Evolutionary conservation across 2,113 vertebrate species (phyloP), one percentile per base, ranked within the genome.

Genomic region (Sylvilagus bachmani): DNA sequence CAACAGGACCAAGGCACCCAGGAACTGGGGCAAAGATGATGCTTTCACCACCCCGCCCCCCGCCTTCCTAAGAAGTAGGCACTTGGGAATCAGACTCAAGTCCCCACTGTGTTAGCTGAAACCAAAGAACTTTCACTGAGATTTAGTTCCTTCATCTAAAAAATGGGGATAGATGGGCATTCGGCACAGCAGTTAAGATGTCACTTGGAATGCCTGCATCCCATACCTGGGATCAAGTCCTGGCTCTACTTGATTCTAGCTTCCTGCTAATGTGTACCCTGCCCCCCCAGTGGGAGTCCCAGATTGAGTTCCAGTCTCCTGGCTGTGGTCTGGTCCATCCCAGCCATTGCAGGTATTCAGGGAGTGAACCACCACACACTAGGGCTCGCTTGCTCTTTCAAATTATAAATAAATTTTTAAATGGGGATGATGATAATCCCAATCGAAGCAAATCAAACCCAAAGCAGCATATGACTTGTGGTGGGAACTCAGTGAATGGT

Each of bases 401-500:
- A 14, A 58, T 19, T 58, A 58, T 58, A 16, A 58, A 58, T 58
- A 58, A 58, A 58, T 17, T 2, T 16, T 58, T 58, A 83, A 21
- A 78, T 8, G 38, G 61, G 24, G 31, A 82, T 25, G 2, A 75
- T 67, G 29, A 84, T 89, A 84, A 95, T 79, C n/a, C 70, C 71
- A 69, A 80, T 67, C 81, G 80, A 91, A 31, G 74, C 27, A 90
- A 95, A 88, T 61, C n/a, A 91, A 91, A 36, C 36, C 95, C 53
- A 89, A 90, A 75, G 53, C 14, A 96, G 29, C 3, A 1, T 67
- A 77, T 64, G 36, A 70, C 25, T 80, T 94, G 17, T 83, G 55
- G 25, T 33, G 3, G 79, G 19, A 94, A 93, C 69, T 95, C 81
- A 79, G 69, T 80, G 92, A 81, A 96, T 36, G 9, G 62, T 96